A percentile compares a stretch with the other conserved stretches of the same genome.
Conservation (phyloP, 2,113 vertebrate genomes). For the Chaenocephalus aceratus region DNA sequence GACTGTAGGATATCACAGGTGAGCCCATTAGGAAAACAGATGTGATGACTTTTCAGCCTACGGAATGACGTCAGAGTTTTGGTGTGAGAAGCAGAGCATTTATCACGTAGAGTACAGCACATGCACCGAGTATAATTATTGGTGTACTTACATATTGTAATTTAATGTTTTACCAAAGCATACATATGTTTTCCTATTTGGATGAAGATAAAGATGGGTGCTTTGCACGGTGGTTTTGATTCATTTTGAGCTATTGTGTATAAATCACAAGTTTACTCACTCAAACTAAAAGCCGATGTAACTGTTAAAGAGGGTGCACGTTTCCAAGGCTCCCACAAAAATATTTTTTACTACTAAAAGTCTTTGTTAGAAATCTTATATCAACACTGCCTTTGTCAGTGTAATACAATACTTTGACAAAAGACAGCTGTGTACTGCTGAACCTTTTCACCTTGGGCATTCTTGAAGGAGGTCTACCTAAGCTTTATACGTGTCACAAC, state of each 20-base stretch:
- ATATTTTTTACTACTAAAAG: no score
- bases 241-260: not conserved
- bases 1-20: not conserved
- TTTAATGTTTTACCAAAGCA: not conserved
- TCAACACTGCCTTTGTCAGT: conserved; percentile 9
- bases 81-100: conserved; percentile 19
- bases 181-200: not conserved
- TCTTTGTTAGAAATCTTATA: conserved; percentile 11
- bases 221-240: not conserved
- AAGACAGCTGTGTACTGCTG: conserved; percentile 24
- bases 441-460: conserved; percentile 65
- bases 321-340: no score
- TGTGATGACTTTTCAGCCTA: not conserved
- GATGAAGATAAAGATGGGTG: not conserved
- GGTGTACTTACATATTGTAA: not conserved
- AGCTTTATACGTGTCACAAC: conserved; percentile 64
- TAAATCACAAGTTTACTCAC: not conserved
- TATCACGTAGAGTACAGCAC: not conserved
- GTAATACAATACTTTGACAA: conserved; percentile 2
- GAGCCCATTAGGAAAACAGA: conserved; percentile 19
- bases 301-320: no score
- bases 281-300: not conserved
- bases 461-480: conserved; percentile 71
- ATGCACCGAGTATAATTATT: not conserved
- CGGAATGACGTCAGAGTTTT: conserved; percentile 15